A percentile compares a stretch with the other conserved stretches of the same genome.
Evolutionary conservation across 2,113 vertebrate genomes (phyloP).

Genomic region (Lipotes vexillifer): DNA sequence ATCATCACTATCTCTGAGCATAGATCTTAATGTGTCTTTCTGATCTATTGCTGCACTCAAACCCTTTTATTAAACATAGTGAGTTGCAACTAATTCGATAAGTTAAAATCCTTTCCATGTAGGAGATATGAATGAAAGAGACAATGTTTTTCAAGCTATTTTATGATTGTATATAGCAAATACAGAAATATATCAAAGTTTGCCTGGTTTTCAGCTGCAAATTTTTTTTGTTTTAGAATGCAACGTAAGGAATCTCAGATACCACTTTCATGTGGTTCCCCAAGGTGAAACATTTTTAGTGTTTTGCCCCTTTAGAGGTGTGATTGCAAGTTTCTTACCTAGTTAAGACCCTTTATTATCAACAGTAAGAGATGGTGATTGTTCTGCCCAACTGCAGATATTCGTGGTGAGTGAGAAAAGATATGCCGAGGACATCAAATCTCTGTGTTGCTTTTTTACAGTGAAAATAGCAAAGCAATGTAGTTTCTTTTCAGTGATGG

Average conservation of each 20-base stretch:
- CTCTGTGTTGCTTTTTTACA: not conserved
- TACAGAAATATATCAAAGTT: constrained; percentile 68
- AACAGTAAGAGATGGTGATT: not conserved
- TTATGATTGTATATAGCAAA: constrained; percentile 62
- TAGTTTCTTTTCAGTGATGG: not conserved
- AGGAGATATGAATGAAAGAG: constrained; percentile 75
- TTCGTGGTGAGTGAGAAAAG: not conserved
- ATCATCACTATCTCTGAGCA: not conserved
- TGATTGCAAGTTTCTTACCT: not conserved
- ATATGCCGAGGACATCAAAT: not conserved
- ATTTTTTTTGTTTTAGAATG: constrained; percentile 18
- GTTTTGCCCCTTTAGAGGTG: not conserved
- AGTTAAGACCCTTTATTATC: not conserved
- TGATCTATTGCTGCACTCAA: not conserved
- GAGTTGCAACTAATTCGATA: constrained; percentile 68
- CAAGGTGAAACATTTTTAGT: not conserved
- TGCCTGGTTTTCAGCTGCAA: constrained; percentile 55
- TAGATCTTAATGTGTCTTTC: not conserved
- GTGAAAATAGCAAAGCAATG: not conserved
- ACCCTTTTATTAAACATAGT: constrained; percentile 45
- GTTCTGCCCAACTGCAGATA: not conserved
- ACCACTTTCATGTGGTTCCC: not conserved
- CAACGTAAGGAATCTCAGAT: not conserved
- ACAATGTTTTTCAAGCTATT: constrained; percentile 62
- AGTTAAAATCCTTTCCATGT: constrained; percentile 66